These are phyloP conservation scores for Xestia ashworthii DNA, from an alignment of 2,888 invertebrate species.

Conservation along the genomic window DNA sequence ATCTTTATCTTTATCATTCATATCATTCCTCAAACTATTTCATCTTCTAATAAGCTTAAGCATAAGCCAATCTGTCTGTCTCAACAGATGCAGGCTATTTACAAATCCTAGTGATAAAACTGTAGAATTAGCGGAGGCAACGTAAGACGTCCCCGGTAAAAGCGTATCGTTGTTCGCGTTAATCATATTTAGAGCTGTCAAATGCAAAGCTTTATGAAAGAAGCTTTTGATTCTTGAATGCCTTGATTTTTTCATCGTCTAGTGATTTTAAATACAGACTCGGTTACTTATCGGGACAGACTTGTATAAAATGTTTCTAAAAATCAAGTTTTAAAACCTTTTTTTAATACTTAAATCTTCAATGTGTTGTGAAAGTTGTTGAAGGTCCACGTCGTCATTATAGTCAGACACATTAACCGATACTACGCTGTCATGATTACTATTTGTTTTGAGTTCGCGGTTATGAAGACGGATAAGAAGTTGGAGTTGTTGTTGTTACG, in stretches of 20 bases:
- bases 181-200: conserved; percentile 55
- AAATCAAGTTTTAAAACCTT: too few relatives aligned
- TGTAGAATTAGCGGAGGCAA: conserved; percentile 32
- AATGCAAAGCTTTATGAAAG: conserved; percentile 25
- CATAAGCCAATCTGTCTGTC: background rate
- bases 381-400: too few relatives aligned
- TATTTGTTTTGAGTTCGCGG: too few relatives aligned
- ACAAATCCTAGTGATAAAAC: conserved; percentile 42
- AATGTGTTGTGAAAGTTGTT: too few relatives aligned
- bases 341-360: too few relatives aligned
- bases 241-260: conserved; percentile 12
- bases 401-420: too few relatives aligned
- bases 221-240: conserved; percentile 25
- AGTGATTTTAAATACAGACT: background rate
- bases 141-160: conserved; percentile 9
- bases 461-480: too few relatives aligned
- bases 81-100: conserved; percentile 22
- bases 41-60: background rate
- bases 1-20: too few relatives aligned
- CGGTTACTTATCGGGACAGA: background rate
- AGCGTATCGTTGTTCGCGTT: conserved; percentile 44
- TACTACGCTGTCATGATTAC: too few relatives aligned
- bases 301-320: background rate
- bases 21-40: too few relatives aligned
- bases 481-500: too few relatives aligned